A percentile compares a stretch with the other conserved stretches of the same genome.
phyloP scores from a whole-genome alignment of 2,113 vertebrate species.

The Oncorhynchus gorbuscha region DNA sequence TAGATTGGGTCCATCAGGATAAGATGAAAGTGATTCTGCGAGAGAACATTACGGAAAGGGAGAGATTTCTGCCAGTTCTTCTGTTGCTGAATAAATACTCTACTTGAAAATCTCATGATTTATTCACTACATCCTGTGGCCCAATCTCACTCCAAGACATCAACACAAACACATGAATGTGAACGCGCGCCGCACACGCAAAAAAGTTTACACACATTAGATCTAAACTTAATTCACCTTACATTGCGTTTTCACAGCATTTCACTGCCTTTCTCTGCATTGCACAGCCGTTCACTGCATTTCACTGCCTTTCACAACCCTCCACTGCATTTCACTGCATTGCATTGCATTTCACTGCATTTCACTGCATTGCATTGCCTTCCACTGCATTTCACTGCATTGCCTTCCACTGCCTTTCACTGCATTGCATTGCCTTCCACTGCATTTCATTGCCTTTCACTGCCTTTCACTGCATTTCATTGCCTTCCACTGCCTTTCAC shows the following conservation, averaged over 20 bases:
- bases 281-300: too few species aligned
- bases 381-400: too few species aligned
- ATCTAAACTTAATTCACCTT: neutral
- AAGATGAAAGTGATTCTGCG: conserved; percentile 6
- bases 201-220: neutral
- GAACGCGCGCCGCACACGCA: conserved; percentile 15
- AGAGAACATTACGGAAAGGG: conserved; percentile 13
- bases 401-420: rapidly evolving
- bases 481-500: rapidly evolving
- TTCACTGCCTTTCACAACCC: too few species aligned
- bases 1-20: neutral
- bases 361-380: too few species aligned
- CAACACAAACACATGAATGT: neutral
- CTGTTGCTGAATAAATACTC: conserved; percentile 33
- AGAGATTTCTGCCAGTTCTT: conserved; percentile 12
- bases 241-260: too few species aligned
- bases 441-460: rapidly evolving
- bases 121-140: conserved; percentile 60
- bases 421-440: rapidly evolving
- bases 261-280: too few species aligned
- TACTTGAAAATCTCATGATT: conserved; percentile 52
- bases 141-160: conserved; percentile 48
- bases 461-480: too few species aligned
- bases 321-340: too few species aligned
- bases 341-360: too few species aligned